Conservation (phyloP, 2,797 vertebrate species). For the Margarornis squamiger region DNA sequence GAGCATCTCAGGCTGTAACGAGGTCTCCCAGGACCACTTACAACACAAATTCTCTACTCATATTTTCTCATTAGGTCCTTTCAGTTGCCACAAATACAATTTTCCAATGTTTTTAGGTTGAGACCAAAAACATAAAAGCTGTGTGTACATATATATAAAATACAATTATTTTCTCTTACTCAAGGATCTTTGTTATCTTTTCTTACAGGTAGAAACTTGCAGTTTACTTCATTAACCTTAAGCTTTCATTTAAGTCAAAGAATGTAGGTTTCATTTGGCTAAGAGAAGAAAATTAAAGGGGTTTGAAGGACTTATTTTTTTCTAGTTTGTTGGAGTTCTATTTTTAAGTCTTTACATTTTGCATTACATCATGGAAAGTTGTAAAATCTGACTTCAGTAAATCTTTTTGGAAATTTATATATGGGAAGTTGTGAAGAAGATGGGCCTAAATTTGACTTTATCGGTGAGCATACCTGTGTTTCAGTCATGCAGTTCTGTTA, state of each 20-base stretch:
- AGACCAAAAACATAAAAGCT: conserved; percentile 67
- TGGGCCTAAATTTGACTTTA: neutral
- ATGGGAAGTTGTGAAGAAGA: neutral
- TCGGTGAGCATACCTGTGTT: neutral
- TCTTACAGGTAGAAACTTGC: conserved; percentile 57
- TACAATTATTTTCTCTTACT: conserved; percentile 70
- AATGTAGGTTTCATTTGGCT: conserved; percentile 36
- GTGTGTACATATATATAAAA: conserved; percentile 5
- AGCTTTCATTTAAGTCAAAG: conserved; percentile 57
- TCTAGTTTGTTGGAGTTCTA: neutral
- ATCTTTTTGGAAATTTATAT: neutral
- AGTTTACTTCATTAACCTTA: conserved; percentile 74
- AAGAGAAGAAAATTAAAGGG: neutral
- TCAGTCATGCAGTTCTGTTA: neutral
- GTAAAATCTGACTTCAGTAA: neutral
- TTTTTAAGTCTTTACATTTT: neutral
- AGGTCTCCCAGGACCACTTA: conserved; percentile 86
- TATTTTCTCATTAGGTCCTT: conserved; percentile 86
- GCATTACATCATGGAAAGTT: neutral
- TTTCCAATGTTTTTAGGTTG: conserved; percentile 70
- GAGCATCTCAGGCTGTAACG: conserved; percentile 83
- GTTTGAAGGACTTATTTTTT: neutral
- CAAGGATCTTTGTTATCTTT: conserved; percentile 62
- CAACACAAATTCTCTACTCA: conserved; percentile 70
- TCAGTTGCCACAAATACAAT: conserved; percentile 77